Evolutionary conservation across 1,140 invertebrate species (phyloP).

Genomic region (Ceratina japonica): DNA sequence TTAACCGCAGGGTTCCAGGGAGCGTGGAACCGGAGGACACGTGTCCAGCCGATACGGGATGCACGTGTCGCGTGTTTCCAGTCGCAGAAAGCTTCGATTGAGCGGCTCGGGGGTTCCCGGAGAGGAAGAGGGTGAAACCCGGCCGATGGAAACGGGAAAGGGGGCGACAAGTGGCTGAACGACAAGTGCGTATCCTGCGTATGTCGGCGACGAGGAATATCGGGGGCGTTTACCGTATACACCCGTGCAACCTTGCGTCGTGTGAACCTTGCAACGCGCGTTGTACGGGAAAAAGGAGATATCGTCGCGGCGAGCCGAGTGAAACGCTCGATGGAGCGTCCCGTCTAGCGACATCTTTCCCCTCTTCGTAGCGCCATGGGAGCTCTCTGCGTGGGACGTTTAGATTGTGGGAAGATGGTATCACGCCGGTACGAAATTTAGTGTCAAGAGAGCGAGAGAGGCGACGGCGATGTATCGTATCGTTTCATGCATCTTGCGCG

Average conservation of each 20-base stretch:
- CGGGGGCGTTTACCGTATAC: background rate
- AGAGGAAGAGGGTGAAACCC: constrained; percentile 7
- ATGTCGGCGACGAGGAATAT: constrained; percentile 42
- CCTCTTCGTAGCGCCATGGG: constrained; percentile 19
- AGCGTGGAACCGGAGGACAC: constrained; percentile 46
- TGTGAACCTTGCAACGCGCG: constrained; percentile 61
- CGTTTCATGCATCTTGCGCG: constrained; percentile 29
- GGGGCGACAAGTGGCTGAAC: constrained; percentile 63
- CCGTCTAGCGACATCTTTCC: constrained; percentile 42
- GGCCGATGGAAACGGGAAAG: constrained; percentile 34
- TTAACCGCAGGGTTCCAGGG: constrained; percentile 41
- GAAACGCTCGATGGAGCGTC: constrained; percentile 31
- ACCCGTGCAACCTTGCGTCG: constrained; percentile 11
- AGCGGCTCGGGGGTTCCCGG: background rate
- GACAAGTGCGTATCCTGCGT: constrained; percentile 71
- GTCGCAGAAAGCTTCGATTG: constrained; percentile 49
- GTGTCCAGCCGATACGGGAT: constrained; percentile 62
- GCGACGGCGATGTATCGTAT: constrained; percentile 30
- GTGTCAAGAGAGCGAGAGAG: constrained; percentile 18
- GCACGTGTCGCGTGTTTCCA: constrained; percentile 73
- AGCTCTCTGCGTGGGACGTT: constrained; percentile 47
- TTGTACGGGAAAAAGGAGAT: constrained; percentile 50
- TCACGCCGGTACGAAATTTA: constrained; percentile 47
- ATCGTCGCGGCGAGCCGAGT: constrained; percentile 36
- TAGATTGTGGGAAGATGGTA: constrained; percentile 53